Conservation (phyloP, 2,797 vertebrate species). For the Lateolabrax maculatus region DNA sequence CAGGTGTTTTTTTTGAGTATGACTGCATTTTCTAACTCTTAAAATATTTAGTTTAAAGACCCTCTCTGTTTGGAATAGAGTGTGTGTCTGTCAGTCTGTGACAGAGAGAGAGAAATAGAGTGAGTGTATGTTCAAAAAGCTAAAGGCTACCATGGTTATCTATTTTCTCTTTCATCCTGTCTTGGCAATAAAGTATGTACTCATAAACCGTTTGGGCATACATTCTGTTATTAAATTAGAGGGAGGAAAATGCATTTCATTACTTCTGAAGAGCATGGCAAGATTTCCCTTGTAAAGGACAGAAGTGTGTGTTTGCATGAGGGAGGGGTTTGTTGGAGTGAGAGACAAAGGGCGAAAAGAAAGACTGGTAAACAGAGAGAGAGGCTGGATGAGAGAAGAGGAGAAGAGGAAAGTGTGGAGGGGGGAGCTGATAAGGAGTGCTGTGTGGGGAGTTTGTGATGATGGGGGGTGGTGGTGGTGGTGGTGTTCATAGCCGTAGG, state of each 20-base stretch:
- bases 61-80: not conserved
- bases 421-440: conserved; percentile 44
- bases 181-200: conserved; percentile 45
- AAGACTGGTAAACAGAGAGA: conserved; percentile 34
- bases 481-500: conserved; percentile 55
- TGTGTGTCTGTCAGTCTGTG: not conserved
- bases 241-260: conserved; percentile 52
- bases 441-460: conserved; percentile 5
- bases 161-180: conserved; percentile 32
- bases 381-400: conserved; percentile 7
- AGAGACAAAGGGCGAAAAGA: conserved; percentile 34
- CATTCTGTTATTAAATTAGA: conserved; percentile 50
- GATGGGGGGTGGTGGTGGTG: not conserved
- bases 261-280: conserved; percentile 40
- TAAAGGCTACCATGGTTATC: conserved; percentile 37
- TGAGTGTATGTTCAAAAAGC: conserved; percentile 16
- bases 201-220: conserved; percentile 35
- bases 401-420: conserved; percentile 8
- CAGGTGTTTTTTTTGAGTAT: not conserved
- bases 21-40: not conserved
- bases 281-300: conserved; percentile 37
- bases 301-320: conserved; percentile 17
- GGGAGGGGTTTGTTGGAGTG: not conserved
- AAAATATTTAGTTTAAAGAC: conserved; percentile 23
- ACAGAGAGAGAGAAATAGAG: not conserved